Base-by-base conservation (phyloP, 2,888 invertebrate genomes). In the Epicampocera succincta region DNA sequence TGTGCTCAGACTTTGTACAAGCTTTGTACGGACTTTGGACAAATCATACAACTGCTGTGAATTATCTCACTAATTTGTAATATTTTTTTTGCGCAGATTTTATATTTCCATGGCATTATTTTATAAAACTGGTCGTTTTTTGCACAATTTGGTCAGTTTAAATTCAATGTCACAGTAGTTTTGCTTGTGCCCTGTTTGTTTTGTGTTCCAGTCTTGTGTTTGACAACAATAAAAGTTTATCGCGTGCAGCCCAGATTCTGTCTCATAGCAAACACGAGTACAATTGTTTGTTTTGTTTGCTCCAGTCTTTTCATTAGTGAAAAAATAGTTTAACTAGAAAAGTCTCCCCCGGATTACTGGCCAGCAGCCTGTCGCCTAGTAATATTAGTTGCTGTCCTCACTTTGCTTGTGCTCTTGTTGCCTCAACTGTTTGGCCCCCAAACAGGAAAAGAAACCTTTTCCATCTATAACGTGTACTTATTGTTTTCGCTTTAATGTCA, bases 211-310 rank as follows among this genome's bases (percentile, higher is more conserved):
- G n/a, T 54, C 0, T 46, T 63, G 66, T 42, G 61, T 56, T 44
- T n/a, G n/a, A n/a, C 61, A 82, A 76, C 79, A 87, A 89, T 89
- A 88, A 89, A 89, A 89, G 85, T 89, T 89, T 89, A 89, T 88
- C 87, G 85, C 88, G 87, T 87, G 89, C 72, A 46, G 40, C 25
- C 25, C 66, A 72, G 44, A 54, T 58, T 21, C 46, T 56, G 11
- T 29, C 42, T 78, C 42, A 77, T 46, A 72, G 56, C 63, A 78
- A 48, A 44, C n/a, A n/a, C n/a, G n/a, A n/a, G n/a, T n/a, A 33
- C 66, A 74, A 74, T 68, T 58, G 46, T 69, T 52, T 19, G 11
- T 17, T 56, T 13, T 54, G 12, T 42, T 29, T n/a, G n/a, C n/a
- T n/a, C n/a, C n/a, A n/a, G 15, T 40, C 25, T 38, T 19, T 40